Evolutionary conservation across 1,140 invertebrate genomes (phyloP).

Genomic region (Drosophila lowei): DNA sequence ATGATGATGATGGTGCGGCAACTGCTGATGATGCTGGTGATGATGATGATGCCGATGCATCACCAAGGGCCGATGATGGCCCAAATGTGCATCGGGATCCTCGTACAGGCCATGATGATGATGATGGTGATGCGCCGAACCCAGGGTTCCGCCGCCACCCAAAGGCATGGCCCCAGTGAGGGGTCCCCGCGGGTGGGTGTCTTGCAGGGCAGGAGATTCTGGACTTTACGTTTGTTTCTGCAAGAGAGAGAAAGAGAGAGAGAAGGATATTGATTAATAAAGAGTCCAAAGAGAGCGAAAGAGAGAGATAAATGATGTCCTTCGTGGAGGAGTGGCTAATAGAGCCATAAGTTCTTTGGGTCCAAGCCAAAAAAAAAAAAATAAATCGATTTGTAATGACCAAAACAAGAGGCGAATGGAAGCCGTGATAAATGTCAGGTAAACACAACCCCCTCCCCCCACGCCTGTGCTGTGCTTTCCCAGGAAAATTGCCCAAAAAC

Average conservation of each 20-base stretch:
- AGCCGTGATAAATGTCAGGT: constrained; percentile 67
- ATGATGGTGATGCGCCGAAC: constrained; percentile 81
- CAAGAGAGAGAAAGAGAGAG: constrained; percentile 66
- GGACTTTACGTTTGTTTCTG: constrained; percentile 89
- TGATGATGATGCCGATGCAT: constrained; percentile 78
- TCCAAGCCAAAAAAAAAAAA: constrained; percentile 51
- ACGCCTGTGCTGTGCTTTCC: background rate
- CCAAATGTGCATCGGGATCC: constrained; percentile 84
- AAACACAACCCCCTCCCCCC: constrained; percentile 27
- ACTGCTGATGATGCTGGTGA: constrained; percentile 85
- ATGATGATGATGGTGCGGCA: constrained; percentile 64
- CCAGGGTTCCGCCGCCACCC: constrained; percentile 46
- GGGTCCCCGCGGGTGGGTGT: constrained; percentile 86
- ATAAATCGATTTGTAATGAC: constrained; percentile 82
- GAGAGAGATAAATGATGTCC: constrained; percentile 32
- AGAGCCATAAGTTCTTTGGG: constrained; percentile 68
- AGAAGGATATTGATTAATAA: constrained; percentile 32
- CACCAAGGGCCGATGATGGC: constrained; percentile 77
- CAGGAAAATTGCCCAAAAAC: constrained; percentile 39
- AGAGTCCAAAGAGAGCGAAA: background rate
- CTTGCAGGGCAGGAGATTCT: constrained; percentile 88
- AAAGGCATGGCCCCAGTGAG: constrained; percentile 82
- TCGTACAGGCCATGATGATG: constrained; percentile 84
- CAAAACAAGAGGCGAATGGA: constrained; percentile 14
- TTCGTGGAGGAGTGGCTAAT: constrained; percentile 33